A percentile compares a stretch with the other conserved stretches of the same genome.
phyloP scores from a whole-genome alignment of 1,140 invertebrate species.

The Lordiphosa clarofinis region DNA sequence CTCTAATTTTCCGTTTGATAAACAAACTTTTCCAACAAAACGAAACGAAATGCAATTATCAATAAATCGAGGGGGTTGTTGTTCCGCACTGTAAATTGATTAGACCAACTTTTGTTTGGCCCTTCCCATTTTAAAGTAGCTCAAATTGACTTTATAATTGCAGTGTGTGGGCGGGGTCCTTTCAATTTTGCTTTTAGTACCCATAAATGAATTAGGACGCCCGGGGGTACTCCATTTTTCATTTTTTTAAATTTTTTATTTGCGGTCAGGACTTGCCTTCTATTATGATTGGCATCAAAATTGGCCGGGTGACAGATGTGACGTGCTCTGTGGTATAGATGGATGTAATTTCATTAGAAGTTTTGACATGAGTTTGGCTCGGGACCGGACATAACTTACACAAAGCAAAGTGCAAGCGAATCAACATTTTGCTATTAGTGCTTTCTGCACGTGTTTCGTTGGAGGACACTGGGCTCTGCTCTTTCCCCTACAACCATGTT shows the following conservation, averaged over 20 bases:
- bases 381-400: too few relatives aligned
- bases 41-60: constrained; percentile 54
- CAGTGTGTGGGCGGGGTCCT: constrained; percentile 35
- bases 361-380: too few relatives aligned
- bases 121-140: constrained; percentile 9
- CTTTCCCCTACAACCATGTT: too few relatives aligned
- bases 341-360: neutral
- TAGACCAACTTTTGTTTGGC: constrained; percentile 43
- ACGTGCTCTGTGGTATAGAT: neutral
- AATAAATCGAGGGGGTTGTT: constrained; percentile 25
- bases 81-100: constrained; percentile 51
- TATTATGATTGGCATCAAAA: constrained; percentile 37
- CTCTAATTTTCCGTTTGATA: constrained; percentile 58
- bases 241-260: neutral
- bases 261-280: constrained; percentile 34
- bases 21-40: constrained; percentile 52
- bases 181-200: constrained; percentile 6
- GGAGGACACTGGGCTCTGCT: too few relatives aligned
- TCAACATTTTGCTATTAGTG: too few relatives aligned
- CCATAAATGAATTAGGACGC: constrained; percentile 27
- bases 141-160: constrained; percentile 65
- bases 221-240: constrained; percentile 16
- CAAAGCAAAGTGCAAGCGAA: too few relatives aligned
- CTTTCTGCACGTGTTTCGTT: too few relatives aligned
- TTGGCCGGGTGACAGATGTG: constrained; percentile 27